Base-by-base conservation (phyloP, 2,113 vertebrate genomes). In the Elephantulus edwardii region DNA sequence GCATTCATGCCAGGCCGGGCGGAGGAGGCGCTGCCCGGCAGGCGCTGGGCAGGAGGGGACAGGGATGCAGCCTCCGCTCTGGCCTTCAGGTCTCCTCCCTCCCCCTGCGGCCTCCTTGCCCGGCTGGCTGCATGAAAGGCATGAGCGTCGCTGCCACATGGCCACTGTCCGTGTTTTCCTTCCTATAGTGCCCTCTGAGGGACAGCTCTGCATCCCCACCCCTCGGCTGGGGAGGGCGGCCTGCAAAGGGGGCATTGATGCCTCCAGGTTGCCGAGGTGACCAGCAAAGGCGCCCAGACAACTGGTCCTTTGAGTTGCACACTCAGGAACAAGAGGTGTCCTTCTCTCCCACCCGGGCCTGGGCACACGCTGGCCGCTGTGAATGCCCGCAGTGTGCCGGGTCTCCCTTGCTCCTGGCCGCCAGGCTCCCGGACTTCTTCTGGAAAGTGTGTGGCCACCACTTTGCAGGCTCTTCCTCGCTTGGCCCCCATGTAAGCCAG, bases 361-460 rank as follows among this genome's bases (percentile, higher is more conserved):
- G 58, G 54, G 85, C 83, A 66, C 33, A 42, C 66, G 60, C 82
- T 95, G 93, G 48, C 93, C 5, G 76, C 91, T 72, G 89, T 98
- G 97, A 98, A 98, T 97, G 95, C 96, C 85, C 5, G 0, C 95
- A 97, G 97, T 98, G 97, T 98, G 6, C 66, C 2, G 1, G 38
- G 72, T 30, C 17, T 44, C 89, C 85, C 80, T 72, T 19, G 66
- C 96, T 92, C 94, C 96, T 83, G 96, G 96, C 96, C 95, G 81
- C 76, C 60, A 5, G 85, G 91, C 90, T 30, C 91, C 96, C 80
- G 92, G 88, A 93, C 91, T 95, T 96, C 91, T 85, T 93, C 86
- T 52, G 75, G 91, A 85, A 92, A 92, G 92, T 95, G 94, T 66
- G 93, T 95, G 95, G 93, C 97, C 94, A n/a, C n/a, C 38, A 91